phyloP scores from a whole-genome alignment of 1,140 invertebrate species.

The Dufourea novaeangliae region DNA sequence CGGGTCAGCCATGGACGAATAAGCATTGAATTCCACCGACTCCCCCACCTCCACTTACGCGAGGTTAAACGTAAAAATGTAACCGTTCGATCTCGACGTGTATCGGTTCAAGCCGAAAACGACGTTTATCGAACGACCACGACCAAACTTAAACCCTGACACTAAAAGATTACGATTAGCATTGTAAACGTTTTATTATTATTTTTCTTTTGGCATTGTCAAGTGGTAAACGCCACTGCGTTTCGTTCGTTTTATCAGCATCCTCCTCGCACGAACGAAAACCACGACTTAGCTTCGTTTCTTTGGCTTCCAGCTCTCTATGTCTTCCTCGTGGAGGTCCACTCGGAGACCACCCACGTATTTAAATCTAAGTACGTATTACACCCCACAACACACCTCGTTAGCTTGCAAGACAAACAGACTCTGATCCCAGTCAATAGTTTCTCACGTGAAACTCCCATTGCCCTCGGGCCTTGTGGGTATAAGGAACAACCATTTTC shows the following conservation, averaged over 20 bases:
- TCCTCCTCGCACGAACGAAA: conserved; percentile 10
- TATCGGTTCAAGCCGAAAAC: conserved; percentile 37
- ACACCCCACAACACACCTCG: background rate
- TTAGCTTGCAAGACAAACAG: conserved; percentile 51
- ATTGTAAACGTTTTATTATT: conserved; percentile 38
- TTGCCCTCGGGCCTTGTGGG: conserved; percentile 9
- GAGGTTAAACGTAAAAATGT: conserved; percentile 19
- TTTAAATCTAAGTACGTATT: conserved; percentile 53
- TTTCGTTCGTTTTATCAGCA: background rate
- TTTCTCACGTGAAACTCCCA: conserved; percentile 48
- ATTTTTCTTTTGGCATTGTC: conserved; percentile 69
- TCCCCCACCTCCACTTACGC: background rate
- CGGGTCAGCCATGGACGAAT: too few species aligned
- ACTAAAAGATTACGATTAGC: conserved; percentile 67
- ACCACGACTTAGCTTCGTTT: conserved; percentile 35
- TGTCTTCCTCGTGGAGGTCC: background rate
- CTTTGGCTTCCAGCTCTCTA: conserved; percentile 65
- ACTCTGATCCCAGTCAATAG: conserved; percentile 59
- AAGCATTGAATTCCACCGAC: too few species aligned
- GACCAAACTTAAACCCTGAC: conserved; percentile 64
- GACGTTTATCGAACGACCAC: conserved; percentile 60
- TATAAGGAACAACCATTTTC: conserved; percentile 59
- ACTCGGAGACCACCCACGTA: background rate
- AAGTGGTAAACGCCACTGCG: conserved; percentile 14
- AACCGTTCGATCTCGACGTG: conserved; percentile 28